Evolutionary conservation across 2,888 invertebrate species (phyloP).

Genomic region (Aphidoletes aphidimyza): DNA sequence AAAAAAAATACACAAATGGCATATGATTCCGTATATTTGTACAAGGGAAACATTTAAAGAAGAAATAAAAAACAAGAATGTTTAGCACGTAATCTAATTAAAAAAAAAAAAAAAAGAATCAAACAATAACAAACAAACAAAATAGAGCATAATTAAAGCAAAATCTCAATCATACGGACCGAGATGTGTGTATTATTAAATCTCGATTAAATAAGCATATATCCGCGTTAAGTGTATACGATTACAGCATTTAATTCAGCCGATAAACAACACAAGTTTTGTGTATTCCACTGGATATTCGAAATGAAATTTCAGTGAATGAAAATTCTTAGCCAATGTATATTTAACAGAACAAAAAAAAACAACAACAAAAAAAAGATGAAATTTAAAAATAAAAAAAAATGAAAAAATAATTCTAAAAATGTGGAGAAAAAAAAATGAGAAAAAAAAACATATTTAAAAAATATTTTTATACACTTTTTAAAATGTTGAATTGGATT

Average conservation of each 20-base stretch:
- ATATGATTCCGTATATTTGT: neutral
- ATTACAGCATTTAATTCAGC: neutral
- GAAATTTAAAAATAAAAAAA: constrained; percentile 9
- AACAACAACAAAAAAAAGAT: neutral
- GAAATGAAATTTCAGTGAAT: neutral
- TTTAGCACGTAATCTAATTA: neutral
- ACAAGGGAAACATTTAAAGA: neutral
- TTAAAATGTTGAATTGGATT: constrained; percentile 53
- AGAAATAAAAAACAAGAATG: neutral
- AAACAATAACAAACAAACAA: neutral
- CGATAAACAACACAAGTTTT: neutral
- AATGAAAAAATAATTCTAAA: constrained; percentile 49
- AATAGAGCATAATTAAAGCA: neutral
- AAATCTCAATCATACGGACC: neutral
- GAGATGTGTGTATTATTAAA: neutral
- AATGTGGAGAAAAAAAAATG: neutral
- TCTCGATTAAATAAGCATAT: neutral
- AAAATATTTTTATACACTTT: constrained; percentile 50
- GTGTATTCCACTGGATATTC: neutral
- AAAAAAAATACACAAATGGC: neutral
- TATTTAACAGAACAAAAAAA: neutral
- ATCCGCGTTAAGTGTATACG: constrained; percentile 51
- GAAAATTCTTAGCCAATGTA: constrained; percentile 30
- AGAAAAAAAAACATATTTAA: neutral
- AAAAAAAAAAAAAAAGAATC: neutral